A percentile compares a stretch with the other conserved stretches of the same genome.
Evolutionary conservation across 2,113 vertebrate genomes (phyloP).

Genomic region (Seriola rivoliana): DNA sequence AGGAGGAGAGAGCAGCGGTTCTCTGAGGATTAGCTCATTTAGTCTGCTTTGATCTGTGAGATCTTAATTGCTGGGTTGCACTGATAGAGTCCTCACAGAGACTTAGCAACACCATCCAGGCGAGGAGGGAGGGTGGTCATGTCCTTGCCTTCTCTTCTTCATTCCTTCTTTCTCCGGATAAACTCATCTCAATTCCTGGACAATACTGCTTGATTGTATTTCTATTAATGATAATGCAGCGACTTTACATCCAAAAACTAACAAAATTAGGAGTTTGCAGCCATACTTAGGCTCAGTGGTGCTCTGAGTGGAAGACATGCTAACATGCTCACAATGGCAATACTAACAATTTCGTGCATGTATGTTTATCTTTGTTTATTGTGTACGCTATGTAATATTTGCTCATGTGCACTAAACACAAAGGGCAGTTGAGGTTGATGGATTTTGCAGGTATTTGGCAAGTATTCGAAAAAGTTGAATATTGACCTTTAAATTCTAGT

Average conservation of each 20-base stretch:
- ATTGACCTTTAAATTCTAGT: too few species aligned
- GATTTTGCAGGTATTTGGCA: too few species aligned
- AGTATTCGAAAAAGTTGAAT: too few species aligned
- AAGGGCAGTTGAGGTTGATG: not conserved
- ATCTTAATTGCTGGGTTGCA: constrained; percentile 76
- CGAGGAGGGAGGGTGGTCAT: constrained; percentile 36
- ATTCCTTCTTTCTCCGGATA: constrained; percentile 6
- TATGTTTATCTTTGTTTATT: not conserved
- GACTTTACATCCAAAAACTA: not conserved
- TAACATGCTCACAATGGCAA: not conserved
- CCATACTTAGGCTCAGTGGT: not conserved
- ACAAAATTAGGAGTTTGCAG: not conserved
- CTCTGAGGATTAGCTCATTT: constrained; percentile 78
- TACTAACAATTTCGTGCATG: too few species aligned
- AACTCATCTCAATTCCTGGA: constrained; percentile 14
- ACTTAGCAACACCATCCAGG: constrained; percentile 48
- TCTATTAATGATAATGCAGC: constrained; percentile 6
- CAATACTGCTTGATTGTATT: not conserved
- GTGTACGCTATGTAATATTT: not conserved
- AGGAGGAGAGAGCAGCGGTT: constrained; percentile 45
- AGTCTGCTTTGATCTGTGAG: constrained; percentile 77
- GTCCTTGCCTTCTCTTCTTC: constrained; percentile 28
- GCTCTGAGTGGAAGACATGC: not conserved
- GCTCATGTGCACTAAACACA: not conserved
- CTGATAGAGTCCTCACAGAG: constrained; percentile 69